Conservation (phyloP, 2,797 vertebrate genomes). For the Enteromius radiatus region DNA sequence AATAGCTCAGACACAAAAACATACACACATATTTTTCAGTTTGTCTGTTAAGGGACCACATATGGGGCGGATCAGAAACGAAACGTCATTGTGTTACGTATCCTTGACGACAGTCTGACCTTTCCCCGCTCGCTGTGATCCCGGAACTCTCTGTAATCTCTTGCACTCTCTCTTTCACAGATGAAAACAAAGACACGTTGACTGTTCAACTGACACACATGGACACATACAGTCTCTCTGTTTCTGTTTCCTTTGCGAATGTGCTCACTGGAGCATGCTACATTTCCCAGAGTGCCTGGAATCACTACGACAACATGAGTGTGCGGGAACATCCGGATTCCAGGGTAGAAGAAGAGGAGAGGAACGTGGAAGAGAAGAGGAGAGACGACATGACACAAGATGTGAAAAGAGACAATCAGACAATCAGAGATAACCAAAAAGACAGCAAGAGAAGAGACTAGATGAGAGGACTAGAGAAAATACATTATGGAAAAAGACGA, state of each 20-base stretch:
- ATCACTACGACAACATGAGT: slow-evolving; percentile 57
- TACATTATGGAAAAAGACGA: neutral
- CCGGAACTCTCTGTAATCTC: slow-evolving; percentile 55
- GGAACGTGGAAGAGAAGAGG: slow-evolving; percentile 29
- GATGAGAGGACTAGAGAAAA: neutral
- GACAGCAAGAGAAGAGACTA: neutral
- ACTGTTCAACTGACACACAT: slow-evolving; percentile 36
- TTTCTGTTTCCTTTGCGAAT: slow-evolving; percentile 44
- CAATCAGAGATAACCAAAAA: neutral
- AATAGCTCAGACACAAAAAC: slow-evolving; percentile 47
- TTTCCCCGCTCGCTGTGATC: slow-evolving; percentile 45
- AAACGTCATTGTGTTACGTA: slow-evolving; percentile 24
- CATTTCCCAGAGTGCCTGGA: slow-evolving; percentile 53
- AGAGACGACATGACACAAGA: neutral
- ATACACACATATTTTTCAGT: slow-evolving; percentile 19
- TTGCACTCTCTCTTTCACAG: slow-evolving; percentile 29
- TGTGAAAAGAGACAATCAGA: neutral
- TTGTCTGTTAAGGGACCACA: slow-evolving; percentile 24
- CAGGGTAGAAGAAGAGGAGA: slow-evolving; percentile 27
- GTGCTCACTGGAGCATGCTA: slow-evolving; percentile 52
- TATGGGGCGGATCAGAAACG: slow-evolving; percentile 3
- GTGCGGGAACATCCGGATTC: slow-evolving; percentile 47
- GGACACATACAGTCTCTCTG: slow-evolving; percentile 43
- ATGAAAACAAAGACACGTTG: slow-evolving; percentile 34
- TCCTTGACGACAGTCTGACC: slow-evolving; percentile 49